Percentiles rank a stretch among this genome's conserved stretches.
phyloP scores from a whole-genome alignment of 2,888 invertebrate species.

The Cecidostiba fungosa region DNA sequence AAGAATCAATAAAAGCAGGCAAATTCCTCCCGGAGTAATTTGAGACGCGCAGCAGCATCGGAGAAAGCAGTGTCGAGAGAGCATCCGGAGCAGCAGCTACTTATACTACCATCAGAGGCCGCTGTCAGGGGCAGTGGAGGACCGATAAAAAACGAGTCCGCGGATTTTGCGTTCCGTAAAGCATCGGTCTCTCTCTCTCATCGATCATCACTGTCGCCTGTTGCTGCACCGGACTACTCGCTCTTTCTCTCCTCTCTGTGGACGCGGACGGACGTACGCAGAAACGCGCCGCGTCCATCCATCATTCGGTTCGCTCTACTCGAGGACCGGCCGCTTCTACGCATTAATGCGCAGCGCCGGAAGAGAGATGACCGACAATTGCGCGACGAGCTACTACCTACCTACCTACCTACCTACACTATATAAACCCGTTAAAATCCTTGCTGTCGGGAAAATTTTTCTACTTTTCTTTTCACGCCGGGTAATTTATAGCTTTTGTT shows the following conservation, averaged over 20 bases:
- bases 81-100: too few species aligned
- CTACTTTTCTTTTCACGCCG: background rate
- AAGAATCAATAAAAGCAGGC: background rate
- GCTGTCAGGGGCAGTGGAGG: conserved; percentile 30
- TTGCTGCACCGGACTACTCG: conserved; percentile 73
- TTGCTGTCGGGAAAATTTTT: background rate
- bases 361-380: conserved; percentile 57
- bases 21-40: conserved; percentile 19
- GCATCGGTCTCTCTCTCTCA: conserved; percentile 68
- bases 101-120: too few species aligned
- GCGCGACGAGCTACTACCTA: conserved; percentile 12
- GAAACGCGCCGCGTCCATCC: conserved; percentile 71
- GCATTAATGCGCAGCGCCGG: conserved; percentile 55
- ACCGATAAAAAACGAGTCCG: conserved; percentile 70
- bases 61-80: conserved; percentile 2
- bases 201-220: conserved; percentile 79
- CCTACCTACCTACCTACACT: background rate
- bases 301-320: conserved; percentile 70
- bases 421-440: background rate
- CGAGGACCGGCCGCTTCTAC: conserved; percentile 69
- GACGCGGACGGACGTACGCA: conserved; percentile 68
- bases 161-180: conserved; percentile 74
- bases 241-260: conserved; percentile 66
- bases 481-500: conserved; percentile 3
- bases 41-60: background rate